Evolutionary conservation across 1,140 invertebrate genomes (phyloP).

Genomic region (Drosophila burlai): DNA sequence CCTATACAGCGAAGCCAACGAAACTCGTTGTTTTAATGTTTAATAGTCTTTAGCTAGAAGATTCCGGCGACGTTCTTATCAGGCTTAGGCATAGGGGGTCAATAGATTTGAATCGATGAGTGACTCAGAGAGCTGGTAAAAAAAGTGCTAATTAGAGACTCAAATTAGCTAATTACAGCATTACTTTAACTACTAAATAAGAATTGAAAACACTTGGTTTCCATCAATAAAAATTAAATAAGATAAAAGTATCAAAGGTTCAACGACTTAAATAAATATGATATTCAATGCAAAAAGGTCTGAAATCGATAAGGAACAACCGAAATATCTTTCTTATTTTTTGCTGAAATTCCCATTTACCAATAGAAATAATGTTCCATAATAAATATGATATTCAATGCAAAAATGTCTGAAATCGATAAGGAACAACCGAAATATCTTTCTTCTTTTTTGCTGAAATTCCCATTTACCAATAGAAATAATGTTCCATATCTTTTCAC

Average conservation of each 20-base stretch:
- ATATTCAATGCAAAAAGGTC: neutral
- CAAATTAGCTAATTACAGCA: neutral
- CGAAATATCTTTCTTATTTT: neutral
- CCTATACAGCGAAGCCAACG: neutral
- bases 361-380: conserved; percentile 1
- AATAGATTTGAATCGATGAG: conserved; percentile 1
- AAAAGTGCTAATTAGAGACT: neutral
- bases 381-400: neutral
- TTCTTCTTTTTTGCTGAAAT: neutral
- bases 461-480: neutral
- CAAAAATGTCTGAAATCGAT: neutral
- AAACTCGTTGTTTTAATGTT: conserved; percentile 8
- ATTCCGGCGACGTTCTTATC: conserved; percentile 5
- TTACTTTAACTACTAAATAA: neutral
- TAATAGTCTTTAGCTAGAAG: conserved; percentile 3
- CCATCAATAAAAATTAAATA: neutral
- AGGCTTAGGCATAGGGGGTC: conserved; percentile 3
- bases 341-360: neutral
- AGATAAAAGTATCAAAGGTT: neutral
- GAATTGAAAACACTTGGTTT: neutral
- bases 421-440: neutral
- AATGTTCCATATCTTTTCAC: conserved; percentile 2
- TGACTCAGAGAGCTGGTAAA: neutral
- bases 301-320: neutral
- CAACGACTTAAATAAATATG: neutral